phyloP scores from a whole-genome alignment of 2,113 vertebrate species.

The Phrynosoma platyrhinos region DNA sequence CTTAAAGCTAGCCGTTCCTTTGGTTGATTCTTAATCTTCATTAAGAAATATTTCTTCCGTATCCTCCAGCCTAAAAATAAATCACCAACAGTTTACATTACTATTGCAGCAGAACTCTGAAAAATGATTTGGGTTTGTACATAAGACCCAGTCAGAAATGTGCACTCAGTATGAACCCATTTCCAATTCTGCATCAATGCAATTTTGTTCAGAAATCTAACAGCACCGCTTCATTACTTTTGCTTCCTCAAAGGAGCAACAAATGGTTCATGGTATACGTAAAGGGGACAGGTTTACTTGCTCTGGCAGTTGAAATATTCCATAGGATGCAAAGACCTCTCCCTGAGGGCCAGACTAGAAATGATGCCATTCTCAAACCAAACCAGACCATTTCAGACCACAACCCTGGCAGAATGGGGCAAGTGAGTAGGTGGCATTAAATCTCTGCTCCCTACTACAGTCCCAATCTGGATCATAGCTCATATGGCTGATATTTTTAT shows the following conservation, averaged over 20 bases:
- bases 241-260: not conserved
- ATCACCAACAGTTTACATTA: not conserved
- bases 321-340: not conserved
- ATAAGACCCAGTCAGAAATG: not conserved
- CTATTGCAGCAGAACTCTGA: not conserved
- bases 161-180: not conserved
- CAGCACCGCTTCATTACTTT: not conserved
- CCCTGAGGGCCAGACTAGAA: not conserved
- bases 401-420: not conserved
- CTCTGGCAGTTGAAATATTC: not conserved
- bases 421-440: not conserved
- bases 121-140: conserved; percentile 8
- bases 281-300: not conserved
- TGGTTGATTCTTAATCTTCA: conserved; percentile 94
- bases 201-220: not conserved
- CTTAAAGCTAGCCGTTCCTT: conserved; percentile 93
- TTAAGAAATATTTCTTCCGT: conserved; percentile 95
- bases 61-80: conserved; percentile 90
- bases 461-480: not conserved
- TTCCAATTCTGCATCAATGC: not conserved
- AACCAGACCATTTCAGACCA: not conserved
- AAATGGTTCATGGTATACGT: not conserved
- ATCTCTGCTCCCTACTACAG: not conserved
- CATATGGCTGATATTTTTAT: not conserved
- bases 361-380: not conserved